These are phyloP conservation scores for Trimorus sp. DNA, from an alignment of 2,888 invertebrate genomes.

Conservation along the genomic window DNA sequence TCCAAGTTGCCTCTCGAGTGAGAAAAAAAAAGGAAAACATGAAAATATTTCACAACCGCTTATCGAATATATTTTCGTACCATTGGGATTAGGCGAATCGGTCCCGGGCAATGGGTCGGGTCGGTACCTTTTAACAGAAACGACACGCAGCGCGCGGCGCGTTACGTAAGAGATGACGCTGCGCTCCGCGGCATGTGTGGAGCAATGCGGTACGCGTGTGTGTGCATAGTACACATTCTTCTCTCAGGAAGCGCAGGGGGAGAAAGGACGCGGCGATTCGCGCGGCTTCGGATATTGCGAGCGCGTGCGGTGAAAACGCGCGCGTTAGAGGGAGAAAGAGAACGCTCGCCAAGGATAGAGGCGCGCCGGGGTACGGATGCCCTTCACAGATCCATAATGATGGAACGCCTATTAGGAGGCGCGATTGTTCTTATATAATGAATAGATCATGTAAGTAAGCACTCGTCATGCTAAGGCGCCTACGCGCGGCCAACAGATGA, in stretches of 20 bases:
- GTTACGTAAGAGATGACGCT: conserved; percentile 64
- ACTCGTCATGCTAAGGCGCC: conserved; percentile 70
- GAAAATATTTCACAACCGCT: no score
- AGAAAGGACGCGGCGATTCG: conserved; percentile 61
- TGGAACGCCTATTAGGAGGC: conserved; percentile 79
- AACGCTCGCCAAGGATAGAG: conserved; percentile 58
- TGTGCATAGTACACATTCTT: conserved; percentile 62
- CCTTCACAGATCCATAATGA: conserved; percentile 78
- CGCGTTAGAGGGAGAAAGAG: conserved; percentile 61
- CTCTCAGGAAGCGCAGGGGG: conserved; percentile 66
- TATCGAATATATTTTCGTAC: no score
- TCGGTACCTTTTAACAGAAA: conserved; percentile 57
- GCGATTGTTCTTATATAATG: conserved; percentile 82
- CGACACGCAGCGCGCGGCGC: conserved; percentile 44
- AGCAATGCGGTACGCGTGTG: conserved; percentile 57
- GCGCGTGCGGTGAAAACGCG: conserved; percentile 53
- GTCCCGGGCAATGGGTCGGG: conserved; percentile 30
- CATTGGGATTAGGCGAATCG: no score
- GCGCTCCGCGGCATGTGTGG: conserved; percentile 53
- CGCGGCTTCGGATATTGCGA: conserved; percentile 64
- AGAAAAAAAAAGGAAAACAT: no score
- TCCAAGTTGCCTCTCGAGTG: no score
- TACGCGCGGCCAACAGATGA: conserved; percentile 64
- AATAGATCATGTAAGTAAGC: conserved; percentile 81
- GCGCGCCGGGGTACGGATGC: conserved; percentile 69